These are phyloP conservation scores for Eupeodes latifasciatus DNA, from an alignment of 2,888 invertebrate species.

Conservation along the genomic window DNA sequence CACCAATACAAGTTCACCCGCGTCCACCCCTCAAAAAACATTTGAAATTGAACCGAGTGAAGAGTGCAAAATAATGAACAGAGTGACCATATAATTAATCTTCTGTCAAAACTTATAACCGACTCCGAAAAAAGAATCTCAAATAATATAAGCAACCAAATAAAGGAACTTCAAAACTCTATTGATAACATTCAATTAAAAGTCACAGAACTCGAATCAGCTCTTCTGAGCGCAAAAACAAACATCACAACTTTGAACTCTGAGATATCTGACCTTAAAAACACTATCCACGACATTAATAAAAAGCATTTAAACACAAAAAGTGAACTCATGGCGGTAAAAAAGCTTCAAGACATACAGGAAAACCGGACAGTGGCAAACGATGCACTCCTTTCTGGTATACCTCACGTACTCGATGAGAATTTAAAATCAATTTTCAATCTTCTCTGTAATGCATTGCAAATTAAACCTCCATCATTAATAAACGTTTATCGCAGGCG, in stretches of 20 bases:
- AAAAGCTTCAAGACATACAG: neutral
- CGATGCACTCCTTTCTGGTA: neutral
- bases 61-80: no score
- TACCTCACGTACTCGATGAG: neutral
- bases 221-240: neutral
- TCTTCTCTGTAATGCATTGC: neutral
- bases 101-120: no score
- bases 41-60: no score
- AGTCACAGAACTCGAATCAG: neutral
- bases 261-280: neutral
- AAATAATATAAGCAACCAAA: no score
- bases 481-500: neutral
- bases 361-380: neutral
- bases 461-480: neutral
- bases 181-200: neutral
- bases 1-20: no score
- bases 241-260: neutral
- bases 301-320: neutral
- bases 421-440: neutral
- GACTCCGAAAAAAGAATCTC: no score
- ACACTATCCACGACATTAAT: neutral
- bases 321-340: neutral
- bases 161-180: no score
- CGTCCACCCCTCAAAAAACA: no score
- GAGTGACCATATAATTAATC: no score